Base-by-base conservation (phyloP, 2,113 vertebrate species). In the Clarias magur region DNA sequence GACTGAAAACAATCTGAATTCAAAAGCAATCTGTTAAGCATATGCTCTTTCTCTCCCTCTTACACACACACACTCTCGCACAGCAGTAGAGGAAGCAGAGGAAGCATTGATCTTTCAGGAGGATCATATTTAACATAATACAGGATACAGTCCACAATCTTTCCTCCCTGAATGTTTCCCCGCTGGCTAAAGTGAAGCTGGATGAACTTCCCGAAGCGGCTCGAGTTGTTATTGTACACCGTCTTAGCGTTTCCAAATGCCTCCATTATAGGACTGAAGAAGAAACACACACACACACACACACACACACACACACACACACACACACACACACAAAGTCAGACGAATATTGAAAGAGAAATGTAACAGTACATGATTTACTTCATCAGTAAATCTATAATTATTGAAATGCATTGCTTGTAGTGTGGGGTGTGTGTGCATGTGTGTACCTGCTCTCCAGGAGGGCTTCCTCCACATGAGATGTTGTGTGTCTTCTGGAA, bases 191-290 rank as follows among this genome's bases (percentile, higher is more conserved):
- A 97, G 90, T 97, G 96, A 91, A 99, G 95, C 93, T 99, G 98
- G 87, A 99, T 94, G 12, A 99, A 99, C 95, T 99, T 99, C 92
- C 98, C 98, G 9, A 99, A 99, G 88, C 98, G 98, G 90, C 97
- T 99, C 8, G 98, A 99, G 95, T 99, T 99, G 96, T 97, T 99
- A 95, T 99, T 99, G 95, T 99, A 97, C 91, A 99, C 96, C 0
- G 98, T 99, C 93, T 97, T 98, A 0, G 98, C 97, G 0, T 99
- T 99, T 88, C 98, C 98, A 3, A 99, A 99, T 17, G 98, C 98
- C 93, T 99, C 98, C 98, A 99, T 98, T 93, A 99, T 98, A 27
- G 98, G 98, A 90, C 98, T 99, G 60, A 67, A 87, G 16, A 48
- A 87, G 34, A 70, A 53, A 62, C 27, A 94, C 1, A 87, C 85